Evolutionary conservation across 1,140 invertebrate species (phyloP).

Genomic region (Musca domestica): DNA sequence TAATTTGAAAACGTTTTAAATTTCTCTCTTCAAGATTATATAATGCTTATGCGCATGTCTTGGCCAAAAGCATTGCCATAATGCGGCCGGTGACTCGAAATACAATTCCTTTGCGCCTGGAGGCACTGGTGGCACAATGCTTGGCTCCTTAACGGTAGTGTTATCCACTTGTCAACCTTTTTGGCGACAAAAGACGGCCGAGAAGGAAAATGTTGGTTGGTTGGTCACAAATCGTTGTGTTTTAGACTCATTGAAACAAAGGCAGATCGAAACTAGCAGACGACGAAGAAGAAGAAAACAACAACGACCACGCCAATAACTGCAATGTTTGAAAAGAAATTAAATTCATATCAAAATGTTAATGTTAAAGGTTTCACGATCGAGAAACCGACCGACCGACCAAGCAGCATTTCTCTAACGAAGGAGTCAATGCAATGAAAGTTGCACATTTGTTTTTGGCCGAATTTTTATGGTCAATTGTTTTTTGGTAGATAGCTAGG

Average conservation of each 20-base stretch:
- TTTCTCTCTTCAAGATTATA: conserved; percentile 20
- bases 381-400: neutral
- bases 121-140: neutral
- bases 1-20: conserved; percentile 22
- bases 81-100: neutral
- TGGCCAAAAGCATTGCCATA: neutral
- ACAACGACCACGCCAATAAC: neutral
- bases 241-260: neutral
- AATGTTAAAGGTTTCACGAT: conserved; percentile 17
- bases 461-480: conserved; percentile 10
- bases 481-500: too few relatives aligned
- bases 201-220: too few relatives aligned
- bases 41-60: neutral
- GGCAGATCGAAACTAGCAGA: neutral
- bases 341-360: neutral
- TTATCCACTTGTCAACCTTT: conserved; percentile 20
- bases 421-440: neutral
- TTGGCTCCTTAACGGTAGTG: neutral
- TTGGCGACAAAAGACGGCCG: neutral
- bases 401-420: neutral
- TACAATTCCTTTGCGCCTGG: neutral
- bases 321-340: too few relatives aligned
- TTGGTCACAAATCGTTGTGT: neutral
- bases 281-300: neutral
- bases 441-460: neutral